phyloP scores from a whole-genome alignment of 2,113 vertebrate genomes.

The Mesocricetus auratus region DNA sequence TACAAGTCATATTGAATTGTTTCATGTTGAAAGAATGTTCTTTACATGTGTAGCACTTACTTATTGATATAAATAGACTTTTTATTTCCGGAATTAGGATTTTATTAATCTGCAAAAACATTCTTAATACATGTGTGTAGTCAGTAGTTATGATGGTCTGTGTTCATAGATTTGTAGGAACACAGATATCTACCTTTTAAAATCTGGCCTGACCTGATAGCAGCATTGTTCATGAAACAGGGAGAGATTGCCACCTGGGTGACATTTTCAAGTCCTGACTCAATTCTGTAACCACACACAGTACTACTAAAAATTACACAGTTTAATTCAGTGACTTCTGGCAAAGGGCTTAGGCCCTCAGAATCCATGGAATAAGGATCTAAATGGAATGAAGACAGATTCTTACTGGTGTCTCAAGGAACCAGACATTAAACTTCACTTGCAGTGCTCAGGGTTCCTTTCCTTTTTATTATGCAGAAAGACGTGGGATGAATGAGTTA shows the following conservation, averaged over 20 bases:
- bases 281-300: background rate
- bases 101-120: background rate
- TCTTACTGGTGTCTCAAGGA: slow-evolving; percentile 9
- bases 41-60: background rate
- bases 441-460: background rate
- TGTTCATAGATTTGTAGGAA: background rate
- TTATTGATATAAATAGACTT: slow-evolving; percentile 1
- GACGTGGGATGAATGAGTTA: background rate
- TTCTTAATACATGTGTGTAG: slow-evolving; percentile 5
- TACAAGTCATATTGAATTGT: background rate
- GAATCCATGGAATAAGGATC: background rate
- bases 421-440: slow-evolving; percentile 39
- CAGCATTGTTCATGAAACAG: background rate
- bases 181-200: background rate
- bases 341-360: slow-evolving; percentile 9
- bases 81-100: background rate
- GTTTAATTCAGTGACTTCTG: background rate
- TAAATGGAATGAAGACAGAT: slow-evolving; percentile 21
- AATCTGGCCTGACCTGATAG: background rate
- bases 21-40: background rate
- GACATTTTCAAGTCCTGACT: background rate
- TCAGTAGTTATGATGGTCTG: background rate
- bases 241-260: background rate
- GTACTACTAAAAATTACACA: background rate
- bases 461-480: slow-evolving; percentile 1